Base-by-base conservation (phyloP, 2,888 invertebrate species). In the Opisthograptis luteolata region DNA sequence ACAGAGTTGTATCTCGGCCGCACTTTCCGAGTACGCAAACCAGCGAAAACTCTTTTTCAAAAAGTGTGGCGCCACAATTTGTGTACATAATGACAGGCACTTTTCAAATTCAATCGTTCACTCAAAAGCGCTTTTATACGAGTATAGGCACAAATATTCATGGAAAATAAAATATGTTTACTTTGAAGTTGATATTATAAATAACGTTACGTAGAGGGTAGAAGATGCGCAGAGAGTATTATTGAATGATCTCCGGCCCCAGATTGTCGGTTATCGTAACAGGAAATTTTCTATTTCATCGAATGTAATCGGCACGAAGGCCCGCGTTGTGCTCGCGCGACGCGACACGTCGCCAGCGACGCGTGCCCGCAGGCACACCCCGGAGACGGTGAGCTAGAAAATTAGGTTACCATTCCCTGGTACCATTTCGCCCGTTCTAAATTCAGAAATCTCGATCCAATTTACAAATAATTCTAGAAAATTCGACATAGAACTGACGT, bases 241-340 rank as follows among this genome's bases (percentile, higher is more conserved):
- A 81, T 79, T 68, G 68, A 76, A 79, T 79, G 73, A 80, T 76
- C 68, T 60, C 63, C 48, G 50, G 62, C 51, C 52, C 55, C 70
- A 76, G 77, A 78, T 79, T 79, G 73, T 73, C 68, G 71, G 74
- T 76, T 76, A 77, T 70, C 64, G 75, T 63, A 70, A 74, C 70
- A 61, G 45, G 45, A 73, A 79, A 79, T 82, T 84, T 84, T 81
- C 78, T 76, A 84, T 81, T 81, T 80, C 70, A 77, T 75, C 70
- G 70, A 84, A 81, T 81, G 70, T 81, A 84, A 83, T 81, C 78
- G 76, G 51, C 66, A 58, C 60, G 55, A 58, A 64, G 31, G 15
- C 13, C 53, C 24, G 47, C 37, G 47, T 19, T 13, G 28, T 28
- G 35, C 20, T 10, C 17, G 42, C 39, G 47, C 58, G 52, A 45